Evolutionary conservation across 2,888 invertebrate species (phyloP).

Genomic region (Polyommatus iphigenia): DNA sequence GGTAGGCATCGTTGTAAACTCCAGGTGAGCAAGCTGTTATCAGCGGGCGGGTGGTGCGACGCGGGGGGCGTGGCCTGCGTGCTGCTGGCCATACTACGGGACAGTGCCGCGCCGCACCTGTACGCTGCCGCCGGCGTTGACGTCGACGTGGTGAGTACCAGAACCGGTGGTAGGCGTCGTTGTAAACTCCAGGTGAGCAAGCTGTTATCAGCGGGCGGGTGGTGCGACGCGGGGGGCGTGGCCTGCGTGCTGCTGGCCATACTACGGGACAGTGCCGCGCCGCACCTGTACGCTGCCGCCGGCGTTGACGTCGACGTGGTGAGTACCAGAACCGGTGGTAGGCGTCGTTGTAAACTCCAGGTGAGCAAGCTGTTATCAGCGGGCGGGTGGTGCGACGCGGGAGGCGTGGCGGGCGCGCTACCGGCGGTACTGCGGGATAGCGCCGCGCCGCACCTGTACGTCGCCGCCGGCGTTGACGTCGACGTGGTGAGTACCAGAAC

Average conservation of each 20-base stretch:
- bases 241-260: slow-evolving; percentile 45
- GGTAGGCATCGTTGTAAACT: too few relatives aligned
- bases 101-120: slow-evolving; percentile 37
- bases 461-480: slow-evolving; percentile 44
- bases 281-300: slow-evolving; percentile 38
- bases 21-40: slow-evolving; percentile 57
- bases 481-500: too few relatives aligned
- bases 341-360: too few relatives aligned
- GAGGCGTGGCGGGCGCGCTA: slow-evolving; percentile 48
- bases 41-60: slow-evolving; percentile 51
- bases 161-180: too few relatives aligned
- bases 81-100: slow-evolving; percentile 41
- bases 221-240: slow-evolving; percentile 50
- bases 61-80: slow-evolving; percentile 48
- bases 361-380: slow-evolving; percentile 58
- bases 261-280: slow-evolving; percentile 38
- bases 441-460: slow-evolving; percentile 37
- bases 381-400: slow-evolving; percentile 49
- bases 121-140: slow-evolving; percentile 42
- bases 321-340: too few relatives aligned
- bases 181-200: too few relatives aligned
- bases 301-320: slow-evolving; percentile 41
- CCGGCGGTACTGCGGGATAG: slow-evolving; percentile 37
- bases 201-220: slow-evolving; percentile 52
- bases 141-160: slow-evolving; percentile 34